Evolutionary conservation across 2,113 vertebrate genomes (phyloP).

Genomic region (Herpetotheres cachinnans): DNA sequence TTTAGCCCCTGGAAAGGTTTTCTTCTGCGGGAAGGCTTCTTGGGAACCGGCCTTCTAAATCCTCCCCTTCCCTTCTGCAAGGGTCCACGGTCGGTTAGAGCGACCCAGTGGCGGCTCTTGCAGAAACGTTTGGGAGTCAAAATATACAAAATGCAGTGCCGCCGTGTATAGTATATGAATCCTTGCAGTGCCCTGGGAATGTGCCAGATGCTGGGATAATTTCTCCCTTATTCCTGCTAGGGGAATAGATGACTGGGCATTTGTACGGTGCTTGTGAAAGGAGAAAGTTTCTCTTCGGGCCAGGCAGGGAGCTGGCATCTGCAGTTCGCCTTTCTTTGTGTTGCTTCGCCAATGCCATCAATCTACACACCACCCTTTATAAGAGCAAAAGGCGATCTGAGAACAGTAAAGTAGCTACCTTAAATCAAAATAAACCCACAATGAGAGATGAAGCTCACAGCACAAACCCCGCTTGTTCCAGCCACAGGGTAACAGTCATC

Average conservation of each 20-base stretch:
- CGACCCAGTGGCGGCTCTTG: not conserved
- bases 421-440: slow-evolving; percentile 15
- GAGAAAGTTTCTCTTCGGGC: not conserved
- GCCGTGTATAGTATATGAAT: not conserved
- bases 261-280: slow-evolving; percentile 16
- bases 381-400: not conserved
- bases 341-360: not conserved
- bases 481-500: not conserved
- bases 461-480: slow-evolving; percentile 35
- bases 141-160: not conserved
- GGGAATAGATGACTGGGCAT: slow-evolving; percentile 2
- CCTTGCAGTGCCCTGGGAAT: not conserved
- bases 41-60: not conserved
- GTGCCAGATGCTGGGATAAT: not conserved
- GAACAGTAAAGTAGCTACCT: not conserved
- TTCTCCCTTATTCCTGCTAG: slow-evolving; percentile 8
- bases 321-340: not conserved
- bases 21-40: not conserved
- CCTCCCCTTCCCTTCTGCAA: not conserved
- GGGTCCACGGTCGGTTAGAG: not conserved
- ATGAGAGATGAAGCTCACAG: not conserved
- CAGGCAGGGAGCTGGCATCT: not conserved
- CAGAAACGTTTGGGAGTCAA: not conserved
- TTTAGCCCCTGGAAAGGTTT: not conserved
- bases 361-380: not conserved